Conservation (phyloP, 2,888 invertebrate genomes). For the Cremastinae sp. region DNA sequence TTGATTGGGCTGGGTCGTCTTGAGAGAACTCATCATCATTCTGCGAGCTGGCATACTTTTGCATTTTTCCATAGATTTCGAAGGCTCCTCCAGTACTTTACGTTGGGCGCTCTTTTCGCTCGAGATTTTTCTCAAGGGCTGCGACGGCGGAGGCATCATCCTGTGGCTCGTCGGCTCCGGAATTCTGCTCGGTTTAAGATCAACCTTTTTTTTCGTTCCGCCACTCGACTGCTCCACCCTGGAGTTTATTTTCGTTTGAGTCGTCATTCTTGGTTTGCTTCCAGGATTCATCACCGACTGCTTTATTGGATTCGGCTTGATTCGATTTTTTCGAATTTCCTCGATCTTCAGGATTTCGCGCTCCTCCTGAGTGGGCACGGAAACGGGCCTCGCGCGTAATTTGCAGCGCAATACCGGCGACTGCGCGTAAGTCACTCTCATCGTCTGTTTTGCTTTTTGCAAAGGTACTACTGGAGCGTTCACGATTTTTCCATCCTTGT, state of each 20-base stretch:
- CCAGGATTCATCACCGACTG: constrained; percentile 5
- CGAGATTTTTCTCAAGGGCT: not conserved
- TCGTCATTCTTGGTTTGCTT: constrained; percentile 1
- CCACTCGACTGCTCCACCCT: constrained; percentile 9
- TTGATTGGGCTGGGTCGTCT: no score
- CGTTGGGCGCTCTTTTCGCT: not conserved
- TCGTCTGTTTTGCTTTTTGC: constrained; percentile 62
- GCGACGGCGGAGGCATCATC: not conserved
- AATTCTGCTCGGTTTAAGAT: not conserved
- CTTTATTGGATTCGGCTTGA: constrained; percentile 84
- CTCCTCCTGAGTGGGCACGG: constrained; percentile 83
- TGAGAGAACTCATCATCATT: constrained; percentile 8
- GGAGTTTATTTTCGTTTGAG: not conserved
- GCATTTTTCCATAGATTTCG: not conserved
- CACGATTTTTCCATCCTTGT: constrained; percentile 70
- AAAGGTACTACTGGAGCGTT: constrained; percentile 72
- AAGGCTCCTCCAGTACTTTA: constrained; percentile 18
- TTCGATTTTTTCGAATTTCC: constrained; percentile 85
- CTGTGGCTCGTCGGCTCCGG: no score
- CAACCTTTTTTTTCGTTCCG: not conserved
- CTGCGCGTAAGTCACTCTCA: constrained; percentile 70
- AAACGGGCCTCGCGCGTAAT: constrained; percentile 82
- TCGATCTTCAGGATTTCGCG: constrained; percentile 84
- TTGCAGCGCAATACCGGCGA: constrained; percentile 74
- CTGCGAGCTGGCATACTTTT: not conserved